Conservation (phyloP, 1,140 invertebrate species). For the Cyphomyrmex costatus region DNA sequence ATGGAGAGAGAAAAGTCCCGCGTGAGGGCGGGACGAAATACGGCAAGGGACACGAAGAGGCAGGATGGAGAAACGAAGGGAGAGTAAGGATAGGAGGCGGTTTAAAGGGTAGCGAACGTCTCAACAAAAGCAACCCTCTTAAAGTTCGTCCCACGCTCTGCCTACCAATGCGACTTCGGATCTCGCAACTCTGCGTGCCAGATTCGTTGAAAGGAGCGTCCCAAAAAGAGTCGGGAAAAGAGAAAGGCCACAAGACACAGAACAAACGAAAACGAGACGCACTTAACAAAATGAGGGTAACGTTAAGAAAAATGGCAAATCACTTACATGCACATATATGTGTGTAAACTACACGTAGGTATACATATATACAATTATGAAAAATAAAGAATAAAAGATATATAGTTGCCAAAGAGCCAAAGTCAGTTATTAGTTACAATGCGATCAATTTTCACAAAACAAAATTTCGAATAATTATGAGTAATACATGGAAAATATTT, state of each 20-base stretch:
- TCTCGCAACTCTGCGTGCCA: slow-evolving; percentile 63
- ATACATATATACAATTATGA: background rate
- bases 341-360: too few relatives aligned
- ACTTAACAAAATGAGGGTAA: background rate
- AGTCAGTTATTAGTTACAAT: background rate
- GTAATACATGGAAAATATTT: background rate
- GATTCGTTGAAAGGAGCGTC: slow-evolving; percentile 66
- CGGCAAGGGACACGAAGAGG: slow-evolving; percentile 43
- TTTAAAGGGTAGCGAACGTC: slow-evolving; percentile 86
- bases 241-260: slow-evolving; percentile 13
- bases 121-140: slow-evolving; percentile 86
- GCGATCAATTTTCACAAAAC: background rate
- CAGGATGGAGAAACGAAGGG: slow-evolving; percentile 48
- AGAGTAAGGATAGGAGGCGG: slow-evolving; percentile 75
- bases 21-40: slow-evolving; percentile 68
- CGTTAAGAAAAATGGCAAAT: background rate
- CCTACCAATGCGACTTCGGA: slow-evolving; percentile 81
- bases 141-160: slow-evolving; percentile 83
- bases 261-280: slow-evolving; percentile 12
- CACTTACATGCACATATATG: too few relatives aligned
- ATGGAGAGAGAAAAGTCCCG: slow-evolving; percentile 61
- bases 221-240: slow-evolving; percentile 8
- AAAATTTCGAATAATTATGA: background rate
- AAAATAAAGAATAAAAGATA: background rate
- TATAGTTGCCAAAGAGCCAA: too few relatives aligned